Evolutionary conservation across 2,888 invertebrate genomes (phyloP), one percentile per base, ranked within the genome.

Genomic region (Hirtodrosophila duncani): DNA sequence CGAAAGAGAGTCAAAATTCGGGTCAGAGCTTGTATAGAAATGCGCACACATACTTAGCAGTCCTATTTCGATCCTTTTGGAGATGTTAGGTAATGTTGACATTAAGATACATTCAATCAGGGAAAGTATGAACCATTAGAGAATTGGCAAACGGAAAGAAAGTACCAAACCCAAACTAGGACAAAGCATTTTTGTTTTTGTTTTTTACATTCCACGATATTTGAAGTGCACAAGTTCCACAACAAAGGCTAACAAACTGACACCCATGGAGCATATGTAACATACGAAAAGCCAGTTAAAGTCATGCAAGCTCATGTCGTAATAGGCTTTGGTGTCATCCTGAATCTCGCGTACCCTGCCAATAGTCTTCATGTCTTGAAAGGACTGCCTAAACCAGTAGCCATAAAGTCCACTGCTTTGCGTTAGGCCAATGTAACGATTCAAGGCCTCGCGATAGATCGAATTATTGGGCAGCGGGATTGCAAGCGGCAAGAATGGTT

Each of bases 401-500:
- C 3, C 1, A 3, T 67, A 53, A 2, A 79, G 44, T 0, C 79
- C 79, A 6, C 60, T 53, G 5, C 44, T 27, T 0, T 60, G 50
- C 0, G 56, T 38, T 0, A 48, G 21, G 1, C 60, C 17, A 3
- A 67, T 44, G 18, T 51, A 64, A 3, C 37, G 49, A 46, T 72
- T 62, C 3, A 79, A 46, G 3, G 29, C 14, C 13, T 57, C 34
- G 1, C 45, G 43, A 9, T 48, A 80, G 10, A 78, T 53, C 1
- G 63, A 69, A 18, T 80, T 67, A 2, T 18, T 11, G 3, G 64
- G 57, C 26, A 81, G 11, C 0, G 72, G 71, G 1, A 66, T 1
- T 1, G 34, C 39, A 5, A 71, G 51, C 0, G 31, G 33, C 11
- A 62, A 16, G 3, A 57, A 36, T 0, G 13, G 33, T 3, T 26